phyloP scores from a whole-genome alignment of 64 coral and sea anemone species.

The Orbicella faveolata region DNA sequence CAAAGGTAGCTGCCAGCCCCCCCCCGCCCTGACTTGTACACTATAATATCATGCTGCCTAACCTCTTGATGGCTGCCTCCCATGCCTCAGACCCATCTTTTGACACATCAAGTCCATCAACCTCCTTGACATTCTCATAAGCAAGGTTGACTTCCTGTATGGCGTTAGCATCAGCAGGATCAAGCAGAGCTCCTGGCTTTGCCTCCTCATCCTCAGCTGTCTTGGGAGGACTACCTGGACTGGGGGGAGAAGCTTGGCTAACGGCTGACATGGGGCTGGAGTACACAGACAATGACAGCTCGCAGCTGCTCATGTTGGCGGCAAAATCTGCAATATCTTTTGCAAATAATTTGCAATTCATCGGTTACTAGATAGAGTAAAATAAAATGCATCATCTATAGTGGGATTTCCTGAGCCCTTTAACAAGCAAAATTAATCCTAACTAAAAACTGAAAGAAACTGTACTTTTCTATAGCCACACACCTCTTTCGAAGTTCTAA shows the following conservation, averaged over 20 bases:
- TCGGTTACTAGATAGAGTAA: too few species aligned
- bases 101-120: constrained; percentile 94
- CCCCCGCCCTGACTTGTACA: too few species aligned
- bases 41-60: neutral
- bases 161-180: constrained; percentile 92
- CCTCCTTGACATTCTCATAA: constrained; percentile 96
- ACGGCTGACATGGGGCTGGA: constrained; percentile 76
- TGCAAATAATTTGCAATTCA: too few species aligned
- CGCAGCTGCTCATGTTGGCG: constrained; percentile 97
- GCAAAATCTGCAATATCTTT: constrained; percentile 60
- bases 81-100: constrained; percentile 90
- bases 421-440: too few species aligned
- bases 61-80: constrained; percentile 94
- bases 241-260: constrained; percentile 66
- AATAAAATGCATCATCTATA: too few species aligned
- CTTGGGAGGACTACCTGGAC: constrained; percentile 51
- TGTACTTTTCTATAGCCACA: too few species aligned
- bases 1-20: too few species aligned
- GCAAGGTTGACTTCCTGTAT: constrained; percentile 93
- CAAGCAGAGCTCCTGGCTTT: constrained; percentile 65
- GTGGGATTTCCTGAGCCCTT: too few species aligned
- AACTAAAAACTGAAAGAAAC: too few species aligned
- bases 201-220: constrained; percentile 62
- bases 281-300: constrained; percentile 90
- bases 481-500: too few species aligned